Evolutionary conservation across 1,140 invertebrate species (phyloP).

Genomic region (Scaptomyza hsui): DNA sequence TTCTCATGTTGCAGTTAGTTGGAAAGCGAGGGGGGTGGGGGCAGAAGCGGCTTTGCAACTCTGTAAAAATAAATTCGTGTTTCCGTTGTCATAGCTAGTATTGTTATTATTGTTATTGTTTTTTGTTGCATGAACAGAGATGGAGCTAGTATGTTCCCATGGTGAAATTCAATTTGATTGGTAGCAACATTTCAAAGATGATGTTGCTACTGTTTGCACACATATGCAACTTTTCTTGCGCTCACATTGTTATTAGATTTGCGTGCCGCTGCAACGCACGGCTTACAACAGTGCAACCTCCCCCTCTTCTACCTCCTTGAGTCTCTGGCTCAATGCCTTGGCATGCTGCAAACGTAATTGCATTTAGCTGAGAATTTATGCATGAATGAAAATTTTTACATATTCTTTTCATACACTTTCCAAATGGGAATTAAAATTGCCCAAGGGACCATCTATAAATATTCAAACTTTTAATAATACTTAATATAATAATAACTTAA

Average conservation of each 20-base stretch:
- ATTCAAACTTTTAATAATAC: too few species aligned
- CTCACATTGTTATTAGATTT: constrained; percentile 72
- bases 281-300: background rate
- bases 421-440: background rate
- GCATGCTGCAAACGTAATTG: constrained; percentile 67
- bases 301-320: too few species aligned
- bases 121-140: constrained; percentile 18
- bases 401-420: constrained; percentile 37
- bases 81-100: constrained; percentile 46
- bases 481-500: too few species aligned
- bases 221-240: constrained; percentile 55
- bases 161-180: constrained; percentile 42
- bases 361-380: constrained; percentile 74
- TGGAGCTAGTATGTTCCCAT: background rate
- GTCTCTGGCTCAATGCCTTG: background rate
- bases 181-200: constrained; percentile 34
- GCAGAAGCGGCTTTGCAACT: constrained; percentile 47
- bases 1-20: background rate
- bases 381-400: constrained; percentile 35
- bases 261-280: constrained; percentile 30
- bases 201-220: constrained; percentile 35
- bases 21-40: constrained; percentile 5
- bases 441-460: too few species aligned
- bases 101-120: constrained; percentile 31
- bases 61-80: constrained; percentile 59